Evolutionary conservation across 2,888 invertebrate genomes (phyloP).

Genomic region (Andrena minutula): DNA sequence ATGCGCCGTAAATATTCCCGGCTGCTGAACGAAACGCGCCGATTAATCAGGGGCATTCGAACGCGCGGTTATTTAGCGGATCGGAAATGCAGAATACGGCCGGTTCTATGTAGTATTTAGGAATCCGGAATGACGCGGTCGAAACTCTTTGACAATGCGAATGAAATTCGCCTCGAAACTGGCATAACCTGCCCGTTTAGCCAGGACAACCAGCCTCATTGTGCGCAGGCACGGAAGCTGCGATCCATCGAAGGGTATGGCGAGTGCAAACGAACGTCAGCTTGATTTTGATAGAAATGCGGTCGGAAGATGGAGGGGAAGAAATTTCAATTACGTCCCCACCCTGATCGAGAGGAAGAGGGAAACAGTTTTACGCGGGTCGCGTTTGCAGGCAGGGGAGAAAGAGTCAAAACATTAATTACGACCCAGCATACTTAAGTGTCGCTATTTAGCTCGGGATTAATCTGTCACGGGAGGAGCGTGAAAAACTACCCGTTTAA

Average conservation of each 20-base stretch:
- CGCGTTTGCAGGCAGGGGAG: background rate
- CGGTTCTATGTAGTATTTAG: conserved; percentile 52
- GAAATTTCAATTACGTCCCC: background rate
- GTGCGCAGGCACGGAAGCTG: too few relatives aligned
- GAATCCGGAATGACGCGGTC: conserved; percentile 27
- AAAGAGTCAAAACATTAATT: conserved; percentile 63
- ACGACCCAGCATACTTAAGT: conserved; percentile 62
- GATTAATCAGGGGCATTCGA: conserved; percentile 53
- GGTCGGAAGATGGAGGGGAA: background rate
- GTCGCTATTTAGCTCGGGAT: conserved; percentile 68
- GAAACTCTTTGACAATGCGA: conserved; percentile 26
- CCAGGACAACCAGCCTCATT: background rate
- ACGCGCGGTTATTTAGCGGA: conserved; percentile 57
- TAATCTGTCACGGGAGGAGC: conserved; percentile 72
- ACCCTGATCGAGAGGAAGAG: background rate
- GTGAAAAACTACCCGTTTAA: conserved; percentile 73
- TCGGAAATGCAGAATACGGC: conserved; percentile 22
- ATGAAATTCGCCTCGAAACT: conserved; percentile 13
- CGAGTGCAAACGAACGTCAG: too few relatives aligned
- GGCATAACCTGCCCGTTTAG: background rate
- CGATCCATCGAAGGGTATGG: too few relatives aligned
- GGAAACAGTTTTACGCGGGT: conserved; percentile 1
- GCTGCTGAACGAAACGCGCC: conserved; percentile 37
- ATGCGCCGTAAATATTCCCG: conserved; percentile 57
- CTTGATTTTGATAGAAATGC: background rate